Percentiles rank a stretch among this genome's conserved stretches.
phyloP scores from a whole-genome alignment of 2,797 vertebrate genomes.

The Spinus olivaceus region DNA sequence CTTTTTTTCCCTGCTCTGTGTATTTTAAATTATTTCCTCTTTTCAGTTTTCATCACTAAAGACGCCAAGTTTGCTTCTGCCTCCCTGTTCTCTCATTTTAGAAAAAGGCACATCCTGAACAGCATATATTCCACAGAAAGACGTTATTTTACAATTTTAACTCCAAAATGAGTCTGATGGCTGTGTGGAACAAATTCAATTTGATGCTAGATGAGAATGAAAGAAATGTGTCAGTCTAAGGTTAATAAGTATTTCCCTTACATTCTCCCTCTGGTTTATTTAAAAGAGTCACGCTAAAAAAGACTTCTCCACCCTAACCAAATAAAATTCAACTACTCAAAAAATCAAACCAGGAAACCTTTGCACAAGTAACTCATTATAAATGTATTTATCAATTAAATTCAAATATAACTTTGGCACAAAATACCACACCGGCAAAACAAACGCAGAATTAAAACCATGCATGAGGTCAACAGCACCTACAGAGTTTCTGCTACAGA shows the following conservation, averaged over 20 bases:
- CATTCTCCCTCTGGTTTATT: background rate
- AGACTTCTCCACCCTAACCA: background rate
- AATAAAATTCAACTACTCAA: background rate
- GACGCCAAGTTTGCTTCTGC: background rate
- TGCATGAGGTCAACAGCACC: background rate
- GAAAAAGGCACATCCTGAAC: background rate
- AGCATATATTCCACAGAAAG: background rate
- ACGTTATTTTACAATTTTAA: background rate
- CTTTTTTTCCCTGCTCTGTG: background rate
- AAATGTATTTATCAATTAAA: background rate
- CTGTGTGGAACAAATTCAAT: background rate
- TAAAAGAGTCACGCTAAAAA: background rate
- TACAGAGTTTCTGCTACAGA: background rate
- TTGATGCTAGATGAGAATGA: background rate
- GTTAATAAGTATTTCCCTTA: background rate
- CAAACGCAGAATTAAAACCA: background rate
- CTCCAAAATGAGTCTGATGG: background rate
- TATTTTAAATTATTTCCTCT: conserved; percentile 36
- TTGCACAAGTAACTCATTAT: background rate
- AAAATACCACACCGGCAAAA: conserved; percentile 11
- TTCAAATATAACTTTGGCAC: background rate
- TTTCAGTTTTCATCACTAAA: conserved; percentile 7
- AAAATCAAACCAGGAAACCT: background rate
- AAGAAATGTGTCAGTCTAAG: background rate
- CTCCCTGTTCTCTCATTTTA: background rate